Base-by-base conservation (phyloP, 2,113 vertebrate species). In the Elachura formosa region DNA sequence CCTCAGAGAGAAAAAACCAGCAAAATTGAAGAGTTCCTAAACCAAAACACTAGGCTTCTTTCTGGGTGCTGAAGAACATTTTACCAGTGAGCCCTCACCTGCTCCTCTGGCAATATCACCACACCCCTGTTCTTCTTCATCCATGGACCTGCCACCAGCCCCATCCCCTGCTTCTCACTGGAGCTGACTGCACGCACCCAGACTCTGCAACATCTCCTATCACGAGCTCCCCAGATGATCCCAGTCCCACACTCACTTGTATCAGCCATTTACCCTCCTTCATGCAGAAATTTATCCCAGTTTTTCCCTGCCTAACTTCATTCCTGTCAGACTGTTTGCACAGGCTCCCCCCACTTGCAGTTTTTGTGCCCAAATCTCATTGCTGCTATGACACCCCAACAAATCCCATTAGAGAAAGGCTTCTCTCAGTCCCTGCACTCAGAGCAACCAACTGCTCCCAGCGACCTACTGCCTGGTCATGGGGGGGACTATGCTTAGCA, bases 211-310 rank as follows among this genome's bases (percentile, higher is more conserved):
- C 56, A 43, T 18, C 19, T 34, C 48, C 38, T 5, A 0, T 5
- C 9, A 0, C 2, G 25, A 78, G 16, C 17, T 54, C 17, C 56
- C 24, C 58, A 46, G 8, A 21, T 0, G 0, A 82, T 13, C 33
- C n/a, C 62, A 64, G 22, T 18, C 29, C 46, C 34, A 40, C 2
- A 5, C 10, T 5, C 10, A 4, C 36, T 48, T 12, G 3, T 45
- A 36, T 54, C 51, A 73, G 51, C 55, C 55, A 36, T n/a, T 63
- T 5, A 8, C 26, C 22, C 8, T 18, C n/a, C 33, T 68, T 43
- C 49, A 19, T 0, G 5, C 48, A 68, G 54, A 1, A 0, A 43
- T 14, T 54, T 49, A 23, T 24, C 31, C n/a, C 52, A 13, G 14
- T 38, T 91, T 69, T 45, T 75, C 38, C 55, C 52, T 38, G 38